Evolutionary conservation across 2,113 vertebrate genomes (phyloP), one percentile per base, ranked within the genome.

Genomic region (Calidris pugnax): DNA sequence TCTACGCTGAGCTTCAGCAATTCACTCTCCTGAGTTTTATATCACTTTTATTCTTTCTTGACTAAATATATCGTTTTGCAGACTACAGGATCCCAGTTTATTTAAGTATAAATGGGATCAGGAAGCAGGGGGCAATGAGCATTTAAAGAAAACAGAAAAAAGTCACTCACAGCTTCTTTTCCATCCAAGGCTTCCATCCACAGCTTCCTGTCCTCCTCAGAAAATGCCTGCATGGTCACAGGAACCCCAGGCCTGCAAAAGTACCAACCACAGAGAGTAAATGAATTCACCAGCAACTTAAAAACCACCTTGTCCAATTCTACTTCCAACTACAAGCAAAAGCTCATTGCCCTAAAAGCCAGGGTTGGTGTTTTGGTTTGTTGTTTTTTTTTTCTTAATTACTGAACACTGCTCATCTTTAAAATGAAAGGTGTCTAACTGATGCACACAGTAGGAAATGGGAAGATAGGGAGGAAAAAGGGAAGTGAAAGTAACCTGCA

Each of bases 151-250:
- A 55, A 30, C 8, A 47, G 13, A 27, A 47, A 30, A 78, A 35
- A 59, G n/a, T 20, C 19, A 51, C 99, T 99, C 98, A 99, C 99
- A 90, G 98, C 98, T 95, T 99, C 99, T 97, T 99, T 99, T 95
- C 99, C 99, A 90, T 99, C 99, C 98, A 99, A 98, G 53, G 99
- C 99, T 95, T 99, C 99, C 98, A 99, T 98, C 99, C 99, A 99
- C 81, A 98, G 98, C 87, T 98, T 99, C 83, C 99, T 98, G 95
- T 99, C 99, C 85, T 99, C 99, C 94, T 99, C 99, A 8, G 99
- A 99, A 90, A 99, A 98, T 0, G 99, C 98, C 95, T 99, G 99
- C 95, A 99, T 97, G 27, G 99, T 99, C 83, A 99, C 87, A 55
- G 99, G 96, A 35, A 98, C 98, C 6, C 99, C 99, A 22, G 99